These are phyloP conservation scores for Drosophila willistoni DNA, from an alignment of 1,140 invertebrate genomes.

Conservation along the genomic window DNA sequence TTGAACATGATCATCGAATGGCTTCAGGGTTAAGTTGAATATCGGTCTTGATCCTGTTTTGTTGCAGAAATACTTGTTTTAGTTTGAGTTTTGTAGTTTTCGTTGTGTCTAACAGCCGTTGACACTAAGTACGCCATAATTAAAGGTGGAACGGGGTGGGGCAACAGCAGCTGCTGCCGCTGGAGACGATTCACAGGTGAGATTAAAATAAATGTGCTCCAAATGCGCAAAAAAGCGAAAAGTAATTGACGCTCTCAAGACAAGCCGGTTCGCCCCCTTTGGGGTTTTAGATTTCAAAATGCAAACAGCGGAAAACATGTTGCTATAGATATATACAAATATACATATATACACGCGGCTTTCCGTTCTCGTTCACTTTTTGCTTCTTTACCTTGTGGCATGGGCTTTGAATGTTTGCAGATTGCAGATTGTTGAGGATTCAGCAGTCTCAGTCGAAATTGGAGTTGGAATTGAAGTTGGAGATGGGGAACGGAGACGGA, in stretches of 20 bases:
- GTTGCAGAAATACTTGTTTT: neutral
- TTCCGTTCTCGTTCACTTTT: slow-evolving; percentile 1
- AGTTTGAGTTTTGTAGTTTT: slow-evolving; percentile 42
- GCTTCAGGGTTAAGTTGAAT: slow-evolving; percentile 3
- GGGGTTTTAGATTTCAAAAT: slow-evolving; percentile 74
- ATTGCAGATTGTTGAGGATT: neutral
- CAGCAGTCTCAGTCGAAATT: neutral
- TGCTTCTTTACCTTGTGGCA: neutral
- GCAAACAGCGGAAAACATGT: slow-evolving; percentile 75
- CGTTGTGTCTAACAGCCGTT: slow-evolving; percentile 60
- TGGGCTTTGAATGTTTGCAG: neutral
- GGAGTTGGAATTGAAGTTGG: neutral
- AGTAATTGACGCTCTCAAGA: slow-evolving; percentile 70
- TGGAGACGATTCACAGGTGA: slow-evolving; percentile 55
- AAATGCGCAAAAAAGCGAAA: slow-evolving; percentile 79
- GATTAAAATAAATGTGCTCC: slow-evolving; percentile 81
- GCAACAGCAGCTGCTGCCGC: slow-evolving; percentile 15
- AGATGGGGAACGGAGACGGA: too few relatives aligned
- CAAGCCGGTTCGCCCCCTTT: slow-evolving; percentile 57
- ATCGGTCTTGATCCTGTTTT: slow-evolving; percentile 3
- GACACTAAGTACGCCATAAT: slow-evolving; percentile 74
- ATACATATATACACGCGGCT: neutral
- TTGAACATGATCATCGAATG: slow-evolving; percentile 25
- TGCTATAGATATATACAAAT: neutral
- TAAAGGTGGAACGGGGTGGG: slow-evolving; percentile 43